Percentiles rank a stretch among this genome's conserved stretches.
Evolutionary conservation across 2,888 invertebrate species (phyloP).

Genomic region (Scaptomyza caliginosa): DNA sequence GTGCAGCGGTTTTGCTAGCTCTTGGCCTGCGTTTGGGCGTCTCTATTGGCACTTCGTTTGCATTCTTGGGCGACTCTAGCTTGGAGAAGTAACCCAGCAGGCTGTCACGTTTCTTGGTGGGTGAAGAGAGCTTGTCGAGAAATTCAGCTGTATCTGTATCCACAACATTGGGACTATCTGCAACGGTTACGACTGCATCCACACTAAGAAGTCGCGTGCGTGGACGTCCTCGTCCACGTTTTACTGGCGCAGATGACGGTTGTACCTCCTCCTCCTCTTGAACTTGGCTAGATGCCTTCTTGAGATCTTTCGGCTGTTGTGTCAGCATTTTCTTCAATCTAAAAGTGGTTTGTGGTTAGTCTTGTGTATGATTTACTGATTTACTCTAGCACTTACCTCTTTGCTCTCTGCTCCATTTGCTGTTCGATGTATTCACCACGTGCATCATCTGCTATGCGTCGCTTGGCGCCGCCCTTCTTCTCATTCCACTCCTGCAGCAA

Average conservation of each 20-base stretch:
- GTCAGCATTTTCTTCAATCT: conserved; percentile 82
- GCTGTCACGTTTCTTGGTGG: conserved; percentile 86
- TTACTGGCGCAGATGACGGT: conserved; percentile 41
- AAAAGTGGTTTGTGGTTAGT: background rate
- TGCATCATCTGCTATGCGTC: conserved; percentile 86
- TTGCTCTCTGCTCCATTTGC: conserved; percentile 87
- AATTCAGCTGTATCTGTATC: conserved; percentile 84
- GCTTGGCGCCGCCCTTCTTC: conserved; percentile 87
- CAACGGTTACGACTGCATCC: conserved; percentile 53
- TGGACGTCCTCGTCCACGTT: conserved; percentile 55
- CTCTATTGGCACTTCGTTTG: conserved; percentile 23
- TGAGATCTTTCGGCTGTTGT: conserved; percentile 29
- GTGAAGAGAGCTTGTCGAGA: conserved; percentile 86
- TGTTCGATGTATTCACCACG: conserved; percentile 86
- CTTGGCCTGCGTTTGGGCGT: conserved; percentile 51
- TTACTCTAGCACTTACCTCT: conserved; percentile 75
- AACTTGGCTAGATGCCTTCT: background rate
- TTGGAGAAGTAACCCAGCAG: conserved; percentile 87
- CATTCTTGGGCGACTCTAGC: conserved; percentile 72
- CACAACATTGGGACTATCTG: conserved; percentile 28
- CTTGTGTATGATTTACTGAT: background rate
- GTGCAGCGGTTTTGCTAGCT: conserved; percentile 9
- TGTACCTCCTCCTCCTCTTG: conserved; percentile 11
- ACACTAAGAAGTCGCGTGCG: conserved; percentile 61
- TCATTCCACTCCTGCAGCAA: conserved; percentile 87